Conservation (phyloP, 2,888 invertebrate genomes). For the Cinara cedri region DNA sequence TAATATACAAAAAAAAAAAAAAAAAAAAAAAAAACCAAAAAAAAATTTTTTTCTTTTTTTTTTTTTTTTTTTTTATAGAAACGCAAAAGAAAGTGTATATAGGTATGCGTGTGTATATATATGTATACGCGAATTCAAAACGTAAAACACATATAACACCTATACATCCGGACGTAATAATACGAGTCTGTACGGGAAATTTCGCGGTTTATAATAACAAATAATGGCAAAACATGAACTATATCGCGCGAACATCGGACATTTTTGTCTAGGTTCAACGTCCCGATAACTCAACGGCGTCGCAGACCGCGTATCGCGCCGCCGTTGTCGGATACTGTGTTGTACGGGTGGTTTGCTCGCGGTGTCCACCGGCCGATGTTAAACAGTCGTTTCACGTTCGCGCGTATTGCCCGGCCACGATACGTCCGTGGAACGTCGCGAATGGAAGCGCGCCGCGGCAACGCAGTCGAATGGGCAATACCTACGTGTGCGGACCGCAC, state of each 20-base stretch:
- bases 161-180: neutral
- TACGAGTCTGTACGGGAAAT: slow-evolving; percentile 3
- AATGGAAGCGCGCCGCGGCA: slow-evolving; percentile 1
- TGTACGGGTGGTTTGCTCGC: too few relatives aligned
- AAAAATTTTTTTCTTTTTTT: too few relatives aligned
- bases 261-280: slow-evolving; percentile 23
- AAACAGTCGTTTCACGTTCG: slow-evolving; percentile 35
- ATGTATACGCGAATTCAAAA: neutral
- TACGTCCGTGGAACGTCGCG: slow-evolving; percentile 30
- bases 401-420: too few relatives aligned
- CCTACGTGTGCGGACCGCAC: neutral
- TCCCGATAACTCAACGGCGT: neutral
- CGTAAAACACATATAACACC: neutral
- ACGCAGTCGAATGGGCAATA: neutral
- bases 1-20: too few relatives aligned
- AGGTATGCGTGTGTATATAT: neutral
- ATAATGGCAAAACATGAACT: slow-evolving; percentile 2
- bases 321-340: too few relatives aligned
- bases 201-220: slow-evolving; percentile 20
- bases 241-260: neutral
- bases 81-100: neutral
- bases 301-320: too few relatives aligned
- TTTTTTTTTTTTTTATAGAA: too few relatives aligned
- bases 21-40: too few relatives aligned
- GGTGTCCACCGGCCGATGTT: slow-evolving; percentile 22